These are phyloP conservation scores for Embidobia sp. DNA, from an alignment of 2,888 invertebrate species.

Conservation along the genomic window DNA sequence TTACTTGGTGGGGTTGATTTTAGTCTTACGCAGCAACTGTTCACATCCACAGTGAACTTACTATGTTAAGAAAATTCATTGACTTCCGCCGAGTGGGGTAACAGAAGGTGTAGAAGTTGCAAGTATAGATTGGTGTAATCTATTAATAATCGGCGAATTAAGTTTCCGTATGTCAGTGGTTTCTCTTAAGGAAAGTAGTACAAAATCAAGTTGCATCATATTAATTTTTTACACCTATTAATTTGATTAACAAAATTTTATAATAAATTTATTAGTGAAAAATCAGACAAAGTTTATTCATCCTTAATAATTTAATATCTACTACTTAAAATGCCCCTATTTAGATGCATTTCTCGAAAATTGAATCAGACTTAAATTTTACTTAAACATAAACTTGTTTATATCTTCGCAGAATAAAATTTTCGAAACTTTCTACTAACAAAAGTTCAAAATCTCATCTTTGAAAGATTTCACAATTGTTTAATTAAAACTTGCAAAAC, in stretches of 20 bases:
- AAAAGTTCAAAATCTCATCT: slow-evolving; percentile 11
- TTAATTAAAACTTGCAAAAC: slow-evolving; percentile 10
- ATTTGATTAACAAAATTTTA: too few relatives aligned
- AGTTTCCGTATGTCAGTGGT: slow-evolving; percentile 82
- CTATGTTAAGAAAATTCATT: slow-evolving; percentile 88
- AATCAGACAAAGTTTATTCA: too few relatives aligned
- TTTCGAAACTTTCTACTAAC: slow-evolving; percentile 17
- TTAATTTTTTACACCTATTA: too few relatives aligned
- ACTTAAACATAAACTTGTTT: slow-evolving; percentile 19
- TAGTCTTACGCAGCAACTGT: slow-evolving; percentile 44
- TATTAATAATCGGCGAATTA: slow-evolving; percentile 85
- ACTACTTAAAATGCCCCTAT: too few relatives aligned
- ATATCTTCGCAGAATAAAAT: slow-evolving; percentile 12
- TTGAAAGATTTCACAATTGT: slow-evolving; percentile 19
- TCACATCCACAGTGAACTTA: slow-evolving; percentile 80
- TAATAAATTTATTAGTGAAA: too few relatives aligned
- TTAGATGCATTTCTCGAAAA: too few relatives aligned
- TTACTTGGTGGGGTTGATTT: slow-evolving; percentile 27
- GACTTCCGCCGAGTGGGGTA: slow-evolving; percentile 86
- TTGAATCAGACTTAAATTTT: too few relatives aligned
- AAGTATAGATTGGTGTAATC: slow-evolving; percentile 83
- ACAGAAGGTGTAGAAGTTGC: slow-evolving; percentile 86
- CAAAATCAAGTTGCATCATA: too few relatives aligned
- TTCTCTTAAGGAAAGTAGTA: slow-evolving; percentile 85
- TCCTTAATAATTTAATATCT: too few relatives aligned